Base-by-base conservation (phyloP, 1,140 invertebrate species). In the Pectinophora gossypiella region DNA sequence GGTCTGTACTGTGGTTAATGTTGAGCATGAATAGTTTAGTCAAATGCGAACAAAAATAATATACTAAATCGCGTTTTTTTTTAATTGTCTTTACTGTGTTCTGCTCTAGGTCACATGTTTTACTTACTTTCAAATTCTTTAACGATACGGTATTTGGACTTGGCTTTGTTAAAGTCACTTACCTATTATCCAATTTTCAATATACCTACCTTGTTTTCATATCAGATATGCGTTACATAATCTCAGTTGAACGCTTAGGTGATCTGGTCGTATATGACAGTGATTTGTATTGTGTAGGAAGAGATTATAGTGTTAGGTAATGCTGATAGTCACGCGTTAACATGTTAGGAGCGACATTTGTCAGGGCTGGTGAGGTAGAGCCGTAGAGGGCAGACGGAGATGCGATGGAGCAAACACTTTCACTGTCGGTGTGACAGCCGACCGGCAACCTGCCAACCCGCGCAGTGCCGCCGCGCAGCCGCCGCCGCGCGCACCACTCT, bases 391-490 rank as follows among this genome's bases (percentile, higher is more conserved):
- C n/a, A 15, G 54, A 55, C 54, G 61, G 74, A 79, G 79, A 77
- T 79, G 73, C 58, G 51, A 60, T 64, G 69, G 65, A 69, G 61
- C 61, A 64, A 61, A 68, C 71, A 84, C 83, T 86, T 86, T 86
- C 83, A 86, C 83, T 86, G 61, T 84, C 79, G 66, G n/a, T 64
- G 68, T 61, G 68, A 61, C 72, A 68, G 49, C 61, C 64, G 59
- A 55, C 66, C n/a, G 46, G 19, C 48, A 40, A 40, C 36, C 36
- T 40, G 48, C 36, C 6, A 62, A 59, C 61, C 61, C 52, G 59
- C 55, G 63, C 82, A 81, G 83, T 82, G 81, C 76, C 64, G 74
- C 66, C 72, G 72, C 76, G 76, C 68, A 75, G 62, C 59, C 69
- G 77, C 69, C 59, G 74, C 67, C 63, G 68, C 64, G 68, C 70